Evolutionary conservation across 2,797 vertebrate genomes (phyloP).

Genomic region (Ispidina picta): DNA sequence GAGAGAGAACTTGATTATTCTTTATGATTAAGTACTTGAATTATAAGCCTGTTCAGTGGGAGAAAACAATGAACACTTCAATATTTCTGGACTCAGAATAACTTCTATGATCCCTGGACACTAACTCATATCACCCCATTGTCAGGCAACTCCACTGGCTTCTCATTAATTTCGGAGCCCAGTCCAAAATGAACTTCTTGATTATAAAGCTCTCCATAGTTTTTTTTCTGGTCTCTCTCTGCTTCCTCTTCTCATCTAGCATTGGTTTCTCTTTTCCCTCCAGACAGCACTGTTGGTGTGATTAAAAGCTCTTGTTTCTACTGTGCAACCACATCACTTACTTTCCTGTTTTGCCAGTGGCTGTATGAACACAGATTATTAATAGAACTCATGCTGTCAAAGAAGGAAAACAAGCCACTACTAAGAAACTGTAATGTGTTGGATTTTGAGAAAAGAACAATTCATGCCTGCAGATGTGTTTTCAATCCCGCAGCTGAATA

Average conservation of each 20-base stretch:
- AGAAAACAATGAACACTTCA: slow-evolving; percentile 54
- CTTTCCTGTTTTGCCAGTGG: slow-evolving; percentile 65
- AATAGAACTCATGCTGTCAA: slow-evolving; percentile 54
- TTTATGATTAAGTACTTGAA: slow-evolving; percentile 61
- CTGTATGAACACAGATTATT: slow-evolving; percentile 67
- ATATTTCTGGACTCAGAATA: slow-evolving; percentile 36
- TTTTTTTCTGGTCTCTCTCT: slow-evolving; percentile 38
- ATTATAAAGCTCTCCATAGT: slow-evolving; percentile 61
- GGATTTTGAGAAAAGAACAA: slow-evolving; percentile 37
- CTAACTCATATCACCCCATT: slow-evolving; percentile 32
- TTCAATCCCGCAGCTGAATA: background rate
- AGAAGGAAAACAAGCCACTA: slow-evolving; percentile 43
- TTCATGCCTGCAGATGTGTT: slow-evolving; percentile 20
- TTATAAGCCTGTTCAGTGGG: slow-evolving; percentile 38
- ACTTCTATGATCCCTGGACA: slow-evolving; percentile 45
- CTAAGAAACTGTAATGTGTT: background rate
- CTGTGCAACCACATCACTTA: slow-evolving; percentile 66
- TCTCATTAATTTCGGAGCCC: slow-evolving; percentile 64
- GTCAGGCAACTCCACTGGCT: slow-evolving; percentile 54
- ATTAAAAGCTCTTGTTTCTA: slow-evolving; percentile 75
- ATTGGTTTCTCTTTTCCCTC: slow-evolving; percentile 59
- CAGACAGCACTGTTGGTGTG: slow-evolving; percentile 66
- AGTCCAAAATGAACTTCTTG: slow-evolving; percentile 59
- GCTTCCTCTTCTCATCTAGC: slow-evolving; percentile 47
- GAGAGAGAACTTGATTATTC: slow-evolving; percentile 34